Evolutionary conservation across 2,797 vertebrate genomes (phyloP).

Genomic region (Coendou prehensilis): DNA sequence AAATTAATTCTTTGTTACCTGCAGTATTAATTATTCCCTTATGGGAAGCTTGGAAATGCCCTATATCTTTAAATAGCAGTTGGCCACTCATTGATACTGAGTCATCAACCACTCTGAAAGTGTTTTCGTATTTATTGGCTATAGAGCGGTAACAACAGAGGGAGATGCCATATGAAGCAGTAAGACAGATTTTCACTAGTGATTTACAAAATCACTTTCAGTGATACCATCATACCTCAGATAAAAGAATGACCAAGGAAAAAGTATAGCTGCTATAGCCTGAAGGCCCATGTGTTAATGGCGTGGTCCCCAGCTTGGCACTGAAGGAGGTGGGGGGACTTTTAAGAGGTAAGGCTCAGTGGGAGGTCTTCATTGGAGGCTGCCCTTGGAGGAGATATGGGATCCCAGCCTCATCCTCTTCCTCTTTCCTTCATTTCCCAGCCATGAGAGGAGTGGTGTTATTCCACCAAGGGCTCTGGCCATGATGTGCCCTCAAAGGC

Average conservation of each 20-base stretch:
- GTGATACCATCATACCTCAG: conserved; percentile 29
- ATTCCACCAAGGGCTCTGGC: background rate
- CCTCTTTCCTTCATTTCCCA: background rate
- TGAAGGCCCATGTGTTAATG: background rate
- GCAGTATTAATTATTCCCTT: conserved; percentile 75
- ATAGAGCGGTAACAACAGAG: background rate
- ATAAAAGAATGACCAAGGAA: conserved; percentile 17
- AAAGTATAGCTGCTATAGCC: background rate
- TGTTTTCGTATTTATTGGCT: conserved; percentile 26
- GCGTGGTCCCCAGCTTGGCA: background rate
- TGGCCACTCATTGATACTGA: background rate
- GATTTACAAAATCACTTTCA: conserved; percentile 40
- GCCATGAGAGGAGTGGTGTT: background rate
- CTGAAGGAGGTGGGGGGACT: too few relatives aligned
- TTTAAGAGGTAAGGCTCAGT: background rate
- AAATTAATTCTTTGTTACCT: conserved; percentile 83
- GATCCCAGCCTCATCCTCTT: background rate
- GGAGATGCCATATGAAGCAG: background rate
- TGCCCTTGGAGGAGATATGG: background rate
- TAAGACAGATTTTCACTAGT: background rate
- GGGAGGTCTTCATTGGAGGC: background rate
- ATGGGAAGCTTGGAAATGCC: conserved; percentile 42
- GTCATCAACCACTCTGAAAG: background rate
- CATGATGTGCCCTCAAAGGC: too few relatives aligned
- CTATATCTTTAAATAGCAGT: conserved; percentile 56